Base-by-base conservation (phyloP, 2,113 vertebrate species). In the Tautogolabrus adspersus region DNA sequence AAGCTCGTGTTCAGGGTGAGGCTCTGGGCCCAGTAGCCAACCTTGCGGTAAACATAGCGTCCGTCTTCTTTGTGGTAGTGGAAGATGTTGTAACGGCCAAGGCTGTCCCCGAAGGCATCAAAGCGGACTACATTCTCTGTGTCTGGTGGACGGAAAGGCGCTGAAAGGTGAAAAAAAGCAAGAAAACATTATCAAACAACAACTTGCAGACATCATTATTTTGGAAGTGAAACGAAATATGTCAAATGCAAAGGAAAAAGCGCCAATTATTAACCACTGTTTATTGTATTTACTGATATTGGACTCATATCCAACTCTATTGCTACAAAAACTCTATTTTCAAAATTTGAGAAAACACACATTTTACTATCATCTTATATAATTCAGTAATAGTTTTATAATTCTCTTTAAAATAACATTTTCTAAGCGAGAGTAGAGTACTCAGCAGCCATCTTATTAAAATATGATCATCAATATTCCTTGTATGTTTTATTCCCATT, bases 61-160 rank as follows among this genome's bases (percentile, higher is more conserved):
- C 94, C 96, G 0, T 92, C 94, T 1, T 88, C 77, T 69, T 92
- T 90, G 84, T 96, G 95, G 64, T 97, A 99, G 90, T 96, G 97
- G 90, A 99, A 99, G 86, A 99, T 98, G 88, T 99, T 99, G 94
- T 99, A 99, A 49, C 97, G 97, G 13, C 98, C 98, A 0, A 99
- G 95, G 34, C 97, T 97, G 11, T 99, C 98, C 0, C 98, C 98
- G 0, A 95, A 96, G 72, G 89, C 82, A 79, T 99, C 97, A n/a
- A 99, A 99, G 52, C 96, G 95, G 42, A 99, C 96, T 0, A 95
- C 38, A 0, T 96, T 97, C 55, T 96, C 93, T 0, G 96, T 97
- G 87, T 98, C 97, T 0, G 94, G 93, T 0, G 97, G 97, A 49
- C 96, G 96, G 84, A 99, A 99, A 0, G 98, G 98, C n/a, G 97